These are phyloP conservation scores for Triplophysa siluroides DNA, from an alignment of 2,113 vertebrate genomes.

Conservation along the genomic window DNA sequence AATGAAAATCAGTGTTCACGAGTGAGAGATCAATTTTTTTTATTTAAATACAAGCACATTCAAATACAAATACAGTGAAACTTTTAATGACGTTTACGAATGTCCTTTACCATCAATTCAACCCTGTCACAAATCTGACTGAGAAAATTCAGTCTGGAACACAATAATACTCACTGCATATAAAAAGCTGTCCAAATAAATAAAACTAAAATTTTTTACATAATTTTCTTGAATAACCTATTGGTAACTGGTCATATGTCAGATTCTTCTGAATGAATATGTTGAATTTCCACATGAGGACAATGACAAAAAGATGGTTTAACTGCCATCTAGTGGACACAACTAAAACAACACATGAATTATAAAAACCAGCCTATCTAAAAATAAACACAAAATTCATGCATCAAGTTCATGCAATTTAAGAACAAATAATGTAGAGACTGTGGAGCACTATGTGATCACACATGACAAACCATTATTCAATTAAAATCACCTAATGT, in stretches of 20 bases:
- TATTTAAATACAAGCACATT: constrained; percentile 21
- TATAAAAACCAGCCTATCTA: background rate
- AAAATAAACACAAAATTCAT: no score
- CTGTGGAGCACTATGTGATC: background rate
- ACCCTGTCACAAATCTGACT: background rate
- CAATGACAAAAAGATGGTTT: background rate
- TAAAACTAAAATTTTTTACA: background rate
- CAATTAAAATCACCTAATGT: background rate
- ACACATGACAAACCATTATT: background rate
- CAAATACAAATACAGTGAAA: constrained; percentile 1
- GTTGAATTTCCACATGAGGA: background rate
- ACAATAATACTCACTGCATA: background rate
- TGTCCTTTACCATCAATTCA: background rate
- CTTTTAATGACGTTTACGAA: background rate
- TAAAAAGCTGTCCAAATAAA: background rate
- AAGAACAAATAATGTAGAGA: background rate
- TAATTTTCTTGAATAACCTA: background rate
- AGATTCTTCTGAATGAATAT: background rate
- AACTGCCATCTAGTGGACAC: constrained; percentile 48
- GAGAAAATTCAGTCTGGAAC: background rate
- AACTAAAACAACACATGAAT: background rate
- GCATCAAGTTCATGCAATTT: background rate
- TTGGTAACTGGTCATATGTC: background rate
- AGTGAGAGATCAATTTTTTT: constrained; percentile 3
- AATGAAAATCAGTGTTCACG: background rate